Evolutionary conservation across 1,140 invertebrate genomes (phyloP), one percentile per base, ranked within the genome.

Genomic region (Pachyrhynchus sulphureomaculatus): DNA sequence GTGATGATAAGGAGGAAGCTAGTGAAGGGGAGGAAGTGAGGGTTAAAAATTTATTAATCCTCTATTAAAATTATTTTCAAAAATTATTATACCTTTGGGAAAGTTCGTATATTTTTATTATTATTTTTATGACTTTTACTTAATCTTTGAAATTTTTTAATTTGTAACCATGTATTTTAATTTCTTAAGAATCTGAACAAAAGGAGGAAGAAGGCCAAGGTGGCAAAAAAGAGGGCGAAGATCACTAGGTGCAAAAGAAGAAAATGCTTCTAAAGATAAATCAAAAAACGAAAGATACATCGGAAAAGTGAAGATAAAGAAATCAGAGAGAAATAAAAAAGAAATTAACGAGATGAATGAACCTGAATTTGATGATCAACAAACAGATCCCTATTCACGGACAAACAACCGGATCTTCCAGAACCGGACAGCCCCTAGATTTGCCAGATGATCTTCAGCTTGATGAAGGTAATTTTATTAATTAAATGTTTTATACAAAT

Each of bases 311-410:
- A 77, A 15, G 76, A 77, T 18, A 65, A 81, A 48, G 78, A 62
- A 83, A 57, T 71, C 75, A 61, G 76, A 80, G 62, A 71, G 80
- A 44, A 76, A 81, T 51, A 82, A 89, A 63, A 80, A 89, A 71
- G 83, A 85, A 53, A 84, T 87, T 57, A 89, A 92, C 70, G 86
- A 90, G 77, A 82, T 92, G 76, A 83, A 92, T 45, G 90, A 93
- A 62, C 81, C 82, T 2, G 86, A 92, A 71, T 73, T 84, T 63
- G 87, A 92, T 75, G 90, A 93, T 70, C 88, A 93, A 72, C 90
- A 94, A 78, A 79, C 87, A 0, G 91, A 96, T 83, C 90, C 91
- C 17, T 88, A 93, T 45, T 75, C 90, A 95, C 74, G 90, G 89
- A 23, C 26, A 86, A 91, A 33, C 79, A 89, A 51, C 82, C 86